These are phyloP conservation scores for Petrosia ficiformis DNA, from an alignment of 37 sponge, comb jelly and placozoan species.

Conservation along the genomic window DNA sequence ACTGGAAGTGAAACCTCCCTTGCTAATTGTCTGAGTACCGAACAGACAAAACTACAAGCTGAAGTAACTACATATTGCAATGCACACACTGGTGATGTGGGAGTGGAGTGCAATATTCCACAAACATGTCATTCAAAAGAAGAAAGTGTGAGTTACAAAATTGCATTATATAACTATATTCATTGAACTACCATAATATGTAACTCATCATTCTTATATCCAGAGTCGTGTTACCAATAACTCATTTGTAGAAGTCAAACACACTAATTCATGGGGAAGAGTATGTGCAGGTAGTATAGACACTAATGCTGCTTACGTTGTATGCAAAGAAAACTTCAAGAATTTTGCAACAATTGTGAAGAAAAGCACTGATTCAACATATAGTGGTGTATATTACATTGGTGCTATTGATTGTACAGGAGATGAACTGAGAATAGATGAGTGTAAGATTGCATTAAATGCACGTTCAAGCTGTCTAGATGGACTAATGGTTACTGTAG, in stretches of 20 bases:
- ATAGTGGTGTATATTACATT: slow-evolving; percentile 3
- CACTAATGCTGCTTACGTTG: background rate
- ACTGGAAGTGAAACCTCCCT: slow-evolving; percentile 6
- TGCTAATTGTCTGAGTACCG: background rate
- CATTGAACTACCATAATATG: background rate
- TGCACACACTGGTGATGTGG: slow-evolving; percentile 13
- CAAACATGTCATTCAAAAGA: slow-evolving; percentile 21
- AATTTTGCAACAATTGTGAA: slow-evolving; percentile 4
- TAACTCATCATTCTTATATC: too few relatives aligned
- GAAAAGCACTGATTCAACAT: background rate
- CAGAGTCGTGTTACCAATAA: too few relatives aligned
- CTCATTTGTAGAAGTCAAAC: slow-evolving; percentile 2
- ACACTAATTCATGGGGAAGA: background rate
- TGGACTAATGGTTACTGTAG: slow-evolving; percentile 10
- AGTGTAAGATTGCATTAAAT: slow-evolving; percentile 1
- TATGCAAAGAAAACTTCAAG: background rate
- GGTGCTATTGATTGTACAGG: slow-evolving; percentile 18
- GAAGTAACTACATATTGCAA: background rate
- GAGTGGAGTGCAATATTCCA: slow-evolving; percentile 8
- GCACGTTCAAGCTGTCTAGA: background rate
- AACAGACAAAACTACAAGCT: background rate
- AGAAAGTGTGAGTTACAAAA: slow-evolving; percentile 4
- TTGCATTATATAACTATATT: background rate
- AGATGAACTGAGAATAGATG: slow-evolving; percentile 14
- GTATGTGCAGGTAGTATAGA: background rate